Conservation (phyloP, 2,888 invertebrate species). For the Agrotis puta region DNA sequence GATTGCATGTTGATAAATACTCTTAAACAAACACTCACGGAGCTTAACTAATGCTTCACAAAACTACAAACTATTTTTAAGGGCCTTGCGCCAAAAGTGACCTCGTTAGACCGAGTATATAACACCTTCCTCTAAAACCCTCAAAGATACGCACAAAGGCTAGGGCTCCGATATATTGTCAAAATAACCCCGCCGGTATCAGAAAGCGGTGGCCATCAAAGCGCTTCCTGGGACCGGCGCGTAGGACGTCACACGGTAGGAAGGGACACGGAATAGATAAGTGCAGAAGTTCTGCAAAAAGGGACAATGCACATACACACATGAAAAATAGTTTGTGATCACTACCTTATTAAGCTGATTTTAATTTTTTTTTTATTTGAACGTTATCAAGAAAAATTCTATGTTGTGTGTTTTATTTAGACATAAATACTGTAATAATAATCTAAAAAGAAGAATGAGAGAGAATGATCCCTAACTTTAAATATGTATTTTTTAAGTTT, state of each 20-base stretch:
- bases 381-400: too few species aligned
- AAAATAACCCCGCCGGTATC: constrained; percentile 36
- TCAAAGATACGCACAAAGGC: constrained; percentile 7
- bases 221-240: constrained; percentile 44
- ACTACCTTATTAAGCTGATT: too few species aligned
- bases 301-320: too few species aligned
- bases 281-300: not conserved
- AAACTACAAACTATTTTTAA: not conserved
- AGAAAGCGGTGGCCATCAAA: constrained; percentile 24
- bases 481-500: too few species aligned
- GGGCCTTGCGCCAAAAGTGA: not conserved
- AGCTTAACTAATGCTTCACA: not conserved
- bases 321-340: too few species aligned
- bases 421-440: too few species aligned
- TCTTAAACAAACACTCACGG: not conserved
- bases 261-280: constrained; percentile 6
- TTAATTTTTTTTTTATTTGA: too few species aligned
- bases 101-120: constrained; percentile 21
- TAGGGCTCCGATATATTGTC: constrained; percentile 17
- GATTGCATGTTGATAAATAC: too few species aligned
- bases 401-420: too few species aligned
- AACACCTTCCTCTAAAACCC: not conserved
- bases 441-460: too few species aligned
- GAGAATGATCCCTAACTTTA: too few species aligned
- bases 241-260: constrained; percentile 3